phyloP scores from a whole-genome alignment of 2,113 vertebrate species.

The Carassius gibelio region DNA sequence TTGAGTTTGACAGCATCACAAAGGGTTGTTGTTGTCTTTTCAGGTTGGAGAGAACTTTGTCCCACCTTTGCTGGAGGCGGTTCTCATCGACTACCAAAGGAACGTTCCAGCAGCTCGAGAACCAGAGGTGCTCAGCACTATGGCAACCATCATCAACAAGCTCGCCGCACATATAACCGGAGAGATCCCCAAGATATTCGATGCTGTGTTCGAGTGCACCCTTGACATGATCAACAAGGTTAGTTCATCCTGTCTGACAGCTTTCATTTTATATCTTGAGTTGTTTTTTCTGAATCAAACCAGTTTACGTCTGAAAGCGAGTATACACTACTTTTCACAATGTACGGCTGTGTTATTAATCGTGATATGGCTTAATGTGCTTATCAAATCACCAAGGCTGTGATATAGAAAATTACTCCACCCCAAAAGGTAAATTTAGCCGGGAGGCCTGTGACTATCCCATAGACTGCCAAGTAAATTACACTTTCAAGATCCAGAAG shows the following conservation, averaged over 20 bases:
- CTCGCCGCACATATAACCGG: constrained; percentile 90
- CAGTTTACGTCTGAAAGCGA: background rate
- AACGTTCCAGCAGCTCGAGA: constrained; percentile 93
- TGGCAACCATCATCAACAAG: constrained; percentile 96
- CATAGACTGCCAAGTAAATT: too few relatives aligned
- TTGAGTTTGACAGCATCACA: background rate
- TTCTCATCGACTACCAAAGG: constrained; percentile 95
- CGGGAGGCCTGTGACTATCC: too few relatives aligned
- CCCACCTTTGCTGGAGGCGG: constrained; percentile 91
- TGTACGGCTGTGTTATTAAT: background rate
- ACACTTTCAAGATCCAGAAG: too few relatives aligned
- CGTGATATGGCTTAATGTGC: too few relatives aligned
- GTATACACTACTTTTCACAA: background rate
- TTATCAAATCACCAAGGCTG: too few relatives aligned
- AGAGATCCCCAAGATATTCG: constrained; percentile 97
- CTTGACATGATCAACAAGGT: constrained; percentile 99
- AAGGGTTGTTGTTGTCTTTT: constrained; percentile 6
- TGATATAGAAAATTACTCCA: too few relatives aligned
- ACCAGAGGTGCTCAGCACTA: constrained; percentile 95
- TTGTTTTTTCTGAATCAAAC: background rate
- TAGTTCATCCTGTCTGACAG: constrained; percentile 9
- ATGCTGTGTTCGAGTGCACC: constrained; percentile 96
- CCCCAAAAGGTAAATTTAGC: too few relatives aligned
- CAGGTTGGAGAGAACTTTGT: constrained; percentile 97
- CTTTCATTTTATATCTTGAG: background rate